Percentiles rank a stretch among this genome's conserved stretches.
phyloP scores from a whole-genome alignment of 2,113 vertebrate species.

The Solea senegalensis region DNA sequence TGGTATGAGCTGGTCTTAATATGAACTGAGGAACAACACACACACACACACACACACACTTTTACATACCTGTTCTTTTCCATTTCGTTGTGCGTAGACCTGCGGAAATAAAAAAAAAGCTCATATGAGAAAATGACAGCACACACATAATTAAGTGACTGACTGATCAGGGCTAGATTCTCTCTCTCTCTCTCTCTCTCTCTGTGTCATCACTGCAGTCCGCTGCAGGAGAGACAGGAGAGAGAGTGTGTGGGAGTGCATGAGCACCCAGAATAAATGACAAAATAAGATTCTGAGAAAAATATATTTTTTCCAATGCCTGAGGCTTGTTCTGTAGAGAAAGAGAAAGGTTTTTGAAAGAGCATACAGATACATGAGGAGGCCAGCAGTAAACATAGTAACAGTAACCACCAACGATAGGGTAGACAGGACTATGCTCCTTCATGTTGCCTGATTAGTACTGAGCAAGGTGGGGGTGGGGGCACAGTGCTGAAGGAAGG shows the following conservation, averaged over 20 bases:
- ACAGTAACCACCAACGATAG: conserved; percentile 77
- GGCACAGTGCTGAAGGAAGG: conserved; percentile 2
- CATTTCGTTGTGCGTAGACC: conserved; percentile 98
- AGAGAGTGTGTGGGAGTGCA: conserved; percentile 49
- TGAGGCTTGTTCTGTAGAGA: conserved; percentile 11
- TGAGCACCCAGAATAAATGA: conserved; percentile 34
- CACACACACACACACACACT: background rate
- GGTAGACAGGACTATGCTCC: conserved; percentile 25
- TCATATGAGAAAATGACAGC: conserved; percentile 32
- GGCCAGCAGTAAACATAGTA: conserved; percentile 70
- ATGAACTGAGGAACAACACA: background rate
- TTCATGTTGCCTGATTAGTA: conserved; percentile 34
- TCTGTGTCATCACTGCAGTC: conserved; percentile 27
- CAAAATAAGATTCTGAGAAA: conserved; percentile 42
- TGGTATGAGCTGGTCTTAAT: background rate
- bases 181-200: background rate
- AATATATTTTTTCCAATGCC: conserved; percentile 26
- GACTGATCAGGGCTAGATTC: conserved; percentile 29
- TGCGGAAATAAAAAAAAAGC: conserved; percentile 75
- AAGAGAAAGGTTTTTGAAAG: conserved; percentile 32
- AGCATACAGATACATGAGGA: conserved; percentile 30
- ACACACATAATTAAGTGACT: conserved; percentile 26
- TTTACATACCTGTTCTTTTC: conserved; percentile 94
- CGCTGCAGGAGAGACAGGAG: conserved; percentile 36
- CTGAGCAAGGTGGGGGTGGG: conserved; percentile 4